Base-by-base conservation (phyloP, 2,888 invertebrate species). In the Hyposoter didymator region DNA sequence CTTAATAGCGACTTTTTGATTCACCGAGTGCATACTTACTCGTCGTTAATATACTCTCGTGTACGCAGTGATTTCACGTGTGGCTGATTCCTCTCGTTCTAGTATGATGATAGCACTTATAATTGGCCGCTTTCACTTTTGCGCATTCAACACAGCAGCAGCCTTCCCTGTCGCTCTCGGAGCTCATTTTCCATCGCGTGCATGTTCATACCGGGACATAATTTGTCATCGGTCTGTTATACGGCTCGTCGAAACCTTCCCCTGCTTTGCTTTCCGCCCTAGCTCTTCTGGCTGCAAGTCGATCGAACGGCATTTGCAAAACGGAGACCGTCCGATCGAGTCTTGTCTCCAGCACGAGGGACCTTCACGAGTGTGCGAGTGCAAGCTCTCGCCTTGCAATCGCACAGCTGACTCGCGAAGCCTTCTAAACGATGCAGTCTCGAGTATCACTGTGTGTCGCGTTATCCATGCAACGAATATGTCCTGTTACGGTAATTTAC, bases 181-280 rank as follows among this genome's bases (percentile, higher is more conserved):
- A 62, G 64, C 64, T 75, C 75, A 62, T 62, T 81, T 82, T 82
- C 74, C 55, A 78, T 79, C 64, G 82, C 64, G 66, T 69, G 74
- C 43, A 17, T 43, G 14, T 22, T n/a, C 62, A 55, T 59, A 35
- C 47, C 64, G 47, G 52, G 19, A 81, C 73, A 82, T 85, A 82
- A 79, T 85, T 85, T 82, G 85, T 85, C 85, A 82, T 75, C 64
- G 70, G 39, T 32, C 45, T 59, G 39, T 79, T 79, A 49, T 72
- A 79, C 35, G 43, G 22, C 2, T 22, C 62, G 22, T 8, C 19
- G 19, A n/a, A 45, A 7, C 47, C 14, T 22, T 14, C 39, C 17
- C 45, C 35, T 28, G n/a, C 28, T 1, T 66, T 28, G 8, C 52
- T 8, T 10, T 39, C 39, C 10, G 10, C 55, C 28, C 59, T n/a